A percentile compares a stretch with the other conserved stretches of the same genome.
These are phyloP conservation scores for Corydoras maculifer DNA, from an alignment of 2,113 vertebrate genomes.

Conservation along the genomic window DNA sequence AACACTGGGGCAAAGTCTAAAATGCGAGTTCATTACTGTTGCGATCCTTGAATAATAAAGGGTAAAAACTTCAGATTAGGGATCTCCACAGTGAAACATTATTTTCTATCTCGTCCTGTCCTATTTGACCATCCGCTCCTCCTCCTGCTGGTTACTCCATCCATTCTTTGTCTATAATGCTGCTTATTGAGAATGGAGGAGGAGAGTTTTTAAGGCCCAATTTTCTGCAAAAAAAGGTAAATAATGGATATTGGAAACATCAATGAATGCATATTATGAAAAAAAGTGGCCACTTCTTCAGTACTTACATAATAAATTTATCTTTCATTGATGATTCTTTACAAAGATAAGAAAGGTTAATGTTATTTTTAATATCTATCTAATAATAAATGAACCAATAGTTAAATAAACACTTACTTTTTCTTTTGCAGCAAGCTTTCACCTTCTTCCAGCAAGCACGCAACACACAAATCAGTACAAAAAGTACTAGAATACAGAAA, in stretches of 20 bases:
- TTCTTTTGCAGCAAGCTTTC: slow-evolving; percentile 13
- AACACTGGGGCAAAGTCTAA: too few species aligned
- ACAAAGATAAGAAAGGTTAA: slow-evolving; percentile 1
- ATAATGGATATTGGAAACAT: neutral
- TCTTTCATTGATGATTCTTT: slow-evolving; percentile 56
- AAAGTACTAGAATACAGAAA: slow-evolving; percentile 54
- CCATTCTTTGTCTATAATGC: slow-evolving; percentile 47
- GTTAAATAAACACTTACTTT: slow-evolving; percentile 19
- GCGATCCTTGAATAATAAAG: too few species aligned
- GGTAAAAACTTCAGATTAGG: too few species aligned
- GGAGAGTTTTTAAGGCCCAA: slow-evolving; percentile 49
- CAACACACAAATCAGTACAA: slow-evolving; percentile 38
- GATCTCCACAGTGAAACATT: too few species aligned
- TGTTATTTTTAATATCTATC: neutral
- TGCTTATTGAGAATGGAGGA: slow-evolving; percentile 55
- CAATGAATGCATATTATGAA: too few species aligned
- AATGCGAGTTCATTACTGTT: too few species aligned
- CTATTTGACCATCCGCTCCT: too few species aligned
- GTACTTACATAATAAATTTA: slow-evolving; percentile 59
- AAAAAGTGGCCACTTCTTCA: too few species aligned
- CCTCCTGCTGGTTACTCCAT: too few species aligned
- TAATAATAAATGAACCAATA: neutral
- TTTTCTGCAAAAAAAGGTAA: slow-evolving; percentile 48
- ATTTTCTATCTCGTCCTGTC: too few species aligned
- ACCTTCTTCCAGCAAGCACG: slow-evolving; percentile 23